phyloP scores from a whole-genome alignment of 1,140 invertebrate species.

The Paralvinella palmiformis region DNA sequence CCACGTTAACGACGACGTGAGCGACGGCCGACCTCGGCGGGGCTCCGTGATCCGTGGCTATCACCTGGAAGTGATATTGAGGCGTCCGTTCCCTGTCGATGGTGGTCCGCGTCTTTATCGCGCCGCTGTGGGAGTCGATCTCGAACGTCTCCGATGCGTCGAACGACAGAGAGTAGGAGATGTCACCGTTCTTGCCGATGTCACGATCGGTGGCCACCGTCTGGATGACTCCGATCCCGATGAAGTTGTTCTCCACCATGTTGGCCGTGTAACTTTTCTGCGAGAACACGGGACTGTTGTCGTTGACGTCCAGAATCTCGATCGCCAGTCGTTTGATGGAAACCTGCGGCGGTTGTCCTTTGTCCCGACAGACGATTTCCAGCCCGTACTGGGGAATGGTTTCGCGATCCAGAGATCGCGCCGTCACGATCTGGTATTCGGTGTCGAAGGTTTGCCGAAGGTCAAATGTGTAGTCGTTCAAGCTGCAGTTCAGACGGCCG shows the following conservation, averaged over 20 bases:
- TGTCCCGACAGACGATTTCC: constrained; percentile 28
- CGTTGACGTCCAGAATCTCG: constrained; percentile 31
- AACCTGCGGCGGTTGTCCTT: constrained; percentile 24
- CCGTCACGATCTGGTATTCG: constrained; percentile 26
- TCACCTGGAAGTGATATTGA: constrained; percentile 61
- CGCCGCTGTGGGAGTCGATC: constrained; percentile 72
- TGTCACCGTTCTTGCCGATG: background rate
- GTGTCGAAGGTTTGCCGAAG: constrained; percentile 16
- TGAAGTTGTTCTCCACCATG: constrained; percentile 6
- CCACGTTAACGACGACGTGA: constrained; percentile 1
- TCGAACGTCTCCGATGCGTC: constrained; percentile 55
- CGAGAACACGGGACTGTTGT: constrained; percentile 29
- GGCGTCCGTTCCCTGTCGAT: constrained; percentile 78
- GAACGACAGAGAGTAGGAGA: background rate
- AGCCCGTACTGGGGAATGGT: constrained; percentile 21
- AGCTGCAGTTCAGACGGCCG: background rate
- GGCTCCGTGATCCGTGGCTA: constrained; percentile 8
- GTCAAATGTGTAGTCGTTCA: background rate
- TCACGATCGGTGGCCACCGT: background rate
- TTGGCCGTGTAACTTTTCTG: constrained; percentile 24
- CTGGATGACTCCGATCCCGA: constrained; percentile 1
- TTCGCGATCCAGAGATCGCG: constrained; percentile 30
- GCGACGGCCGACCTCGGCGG: constrained; percentile 9
- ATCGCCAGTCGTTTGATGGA: constrained; percentile 24
- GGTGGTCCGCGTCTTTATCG: constrained; percentile 72